Conservation (phyloP, 64 coral and sea anemone genomes). For the Montipora cactus region DNA sequence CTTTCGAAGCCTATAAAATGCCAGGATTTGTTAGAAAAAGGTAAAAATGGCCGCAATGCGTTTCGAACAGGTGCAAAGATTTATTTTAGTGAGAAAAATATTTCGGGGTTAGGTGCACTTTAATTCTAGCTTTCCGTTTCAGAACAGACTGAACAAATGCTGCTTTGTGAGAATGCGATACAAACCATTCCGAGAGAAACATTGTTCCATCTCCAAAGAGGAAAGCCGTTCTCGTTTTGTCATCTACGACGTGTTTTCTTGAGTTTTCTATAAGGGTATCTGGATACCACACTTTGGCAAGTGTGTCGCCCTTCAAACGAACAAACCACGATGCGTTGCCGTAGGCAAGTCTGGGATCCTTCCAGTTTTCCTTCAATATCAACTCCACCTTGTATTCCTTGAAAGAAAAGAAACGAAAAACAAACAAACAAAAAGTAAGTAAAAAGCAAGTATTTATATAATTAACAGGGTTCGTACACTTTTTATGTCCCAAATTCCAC, state of each 20-base stretch:
- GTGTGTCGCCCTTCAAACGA: not conserved
- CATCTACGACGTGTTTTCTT: slow-evolving; percentile 39
- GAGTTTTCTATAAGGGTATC: slow-evolving; percentile 41
- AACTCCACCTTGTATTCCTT: slow-evolving; percentile 52
- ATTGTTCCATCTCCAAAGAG: slow-evolving; percentile 48
- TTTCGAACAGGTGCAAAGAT: no score
- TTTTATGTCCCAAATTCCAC: no score
- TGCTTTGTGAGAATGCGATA: not conserved
- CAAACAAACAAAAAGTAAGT: not conserved
- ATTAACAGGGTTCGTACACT: no score
- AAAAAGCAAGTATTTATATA: no score
- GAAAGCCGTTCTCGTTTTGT: slow-evolving; percentile 11
- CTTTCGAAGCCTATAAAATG: no score
- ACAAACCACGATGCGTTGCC: slow-evolving; percentile 29
- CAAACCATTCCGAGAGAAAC: slow-evolving; percentile 41
- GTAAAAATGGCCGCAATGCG: no score
- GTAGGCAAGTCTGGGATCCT: slow-evolving; percentile 31
- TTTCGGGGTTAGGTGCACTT: no score
- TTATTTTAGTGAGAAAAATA: no score
- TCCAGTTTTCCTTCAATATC: slow-evolving; percentile 28
- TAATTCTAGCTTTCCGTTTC: no score
- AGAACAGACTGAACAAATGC: no score
- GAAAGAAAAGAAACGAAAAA: not conserved
- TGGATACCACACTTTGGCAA: slow-evolving; percentile 30
- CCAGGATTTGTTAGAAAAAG: no score